Conservation (phyloP, 2,797 vertebrate genomes). For the Syngnathus acus region DNA sequence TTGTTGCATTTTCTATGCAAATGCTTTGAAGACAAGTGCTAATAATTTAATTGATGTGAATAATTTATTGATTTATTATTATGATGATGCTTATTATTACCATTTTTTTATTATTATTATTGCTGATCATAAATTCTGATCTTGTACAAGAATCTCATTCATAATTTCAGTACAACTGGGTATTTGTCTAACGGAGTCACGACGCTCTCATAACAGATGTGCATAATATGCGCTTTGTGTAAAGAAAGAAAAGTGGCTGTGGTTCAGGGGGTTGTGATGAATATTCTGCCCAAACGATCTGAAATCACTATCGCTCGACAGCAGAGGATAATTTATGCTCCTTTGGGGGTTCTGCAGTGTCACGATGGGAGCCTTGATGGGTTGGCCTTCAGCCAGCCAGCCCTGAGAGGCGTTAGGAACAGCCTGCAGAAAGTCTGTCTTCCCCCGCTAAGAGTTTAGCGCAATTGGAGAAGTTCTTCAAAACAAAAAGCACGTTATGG, state of each 20-base stretch:
- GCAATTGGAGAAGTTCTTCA: conserved; percentile 15
- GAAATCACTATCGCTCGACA: conserved; percentile 40
- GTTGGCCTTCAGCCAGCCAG: conserved; percentile 19
- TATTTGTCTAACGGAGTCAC: not conserved
- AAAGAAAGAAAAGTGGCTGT: conserved; percentile 13
- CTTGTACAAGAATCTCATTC: not conserved
- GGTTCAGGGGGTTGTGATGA: conserved; percentile 21
- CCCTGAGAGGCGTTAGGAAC: conserved; percentile 16
- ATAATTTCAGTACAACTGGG: not conserved
- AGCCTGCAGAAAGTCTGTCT: conserved; percentile 19
- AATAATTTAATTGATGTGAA: too few species aligned
- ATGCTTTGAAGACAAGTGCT: too few species aligned
- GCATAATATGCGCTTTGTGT: not conserved
- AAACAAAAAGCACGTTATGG: conserved; percentile 31
- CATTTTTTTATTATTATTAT: not conserved
- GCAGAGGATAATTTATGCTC: conserved; percentile 37
- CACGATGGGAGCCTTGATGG: conserved; percentile 19
- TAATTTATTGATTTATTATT: too few species aligned
- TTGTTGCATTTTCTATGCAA: too few species aligned
- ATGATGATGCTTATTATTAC: too few species aligned
- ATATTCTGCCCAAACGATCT: conserved; percentile 22
- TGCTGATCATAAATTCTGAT: not conserved
- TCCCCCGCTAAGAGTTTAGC: conserved; percentile 17
- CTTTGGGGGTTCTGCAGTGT: conserved; percentile 29
- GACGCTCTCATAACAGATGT: not conserved